Evolutionary conservation across 1,140 invertebrate genomes (phyloP).

Genomic region (Notospermus geniculatus): DNA sequence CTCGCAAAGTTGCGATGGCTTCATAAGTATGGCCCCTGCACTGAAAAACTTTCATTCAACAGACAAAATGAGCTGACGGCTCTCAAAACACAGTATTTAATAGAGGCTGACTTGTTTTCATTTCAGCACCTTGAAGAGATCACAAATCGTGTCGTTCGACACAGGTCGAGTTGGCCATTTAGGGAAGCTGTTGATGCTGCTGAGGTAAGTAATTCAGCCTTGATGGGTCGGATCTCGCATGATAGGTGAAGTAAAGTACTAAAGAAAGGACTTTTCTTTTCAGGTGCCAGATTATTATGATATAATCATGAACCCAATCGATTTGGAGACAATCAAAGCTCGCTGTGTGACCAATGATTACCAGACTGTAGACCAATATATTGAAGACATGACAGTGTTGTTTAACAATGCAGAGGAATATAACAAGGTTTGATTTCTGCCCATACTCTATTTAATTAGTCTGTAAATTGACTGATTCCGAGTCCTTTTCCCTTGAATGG

Average conservation of each 20-base stretch:
- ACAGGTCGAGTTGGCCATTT: constrained; percentile 47
- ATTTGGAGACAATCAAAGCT: constrained; percentile 46
- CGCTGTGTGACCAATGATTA: constrained; percentile 40
- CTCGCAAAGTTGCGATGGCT: no score
- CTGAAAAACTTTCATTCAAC: no score
- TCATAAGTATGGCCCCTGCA: no score
- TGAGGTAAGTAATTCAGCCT: constrained; percentile 38
- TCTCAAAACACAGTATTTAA: no score
- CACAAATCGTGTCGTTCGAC: constrained; percentile 36
- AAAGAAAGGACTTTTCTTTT: background rate
- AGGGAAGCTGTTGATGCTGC: constrained; percentile 41
- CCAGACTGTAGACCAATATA: constrained; percentile 39
- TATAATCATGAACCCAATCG: constrained; percentile 46
- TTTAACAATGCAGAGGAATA: constrained; percentile 45
- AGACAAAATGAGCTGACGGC: no score
- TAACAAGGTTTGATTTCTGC: no score
- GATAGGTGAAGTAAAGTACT: no score
- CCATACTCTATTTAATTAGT: background rate
- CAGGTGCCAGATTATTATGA: constrained; percentile 50
- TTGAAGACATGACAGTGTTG: constrained; percentile 43
- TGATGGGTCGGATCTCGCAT: no score
- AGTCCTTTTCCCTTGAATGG: no score
- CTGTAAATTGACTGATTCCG: no score
- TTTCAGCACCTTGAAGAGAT: constrained; percentile 48
- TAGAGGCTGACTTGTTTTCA: background rate